Conservation (phyloP, 2,888 invertebrate genomes). For the Biston stratarius region DNA sequence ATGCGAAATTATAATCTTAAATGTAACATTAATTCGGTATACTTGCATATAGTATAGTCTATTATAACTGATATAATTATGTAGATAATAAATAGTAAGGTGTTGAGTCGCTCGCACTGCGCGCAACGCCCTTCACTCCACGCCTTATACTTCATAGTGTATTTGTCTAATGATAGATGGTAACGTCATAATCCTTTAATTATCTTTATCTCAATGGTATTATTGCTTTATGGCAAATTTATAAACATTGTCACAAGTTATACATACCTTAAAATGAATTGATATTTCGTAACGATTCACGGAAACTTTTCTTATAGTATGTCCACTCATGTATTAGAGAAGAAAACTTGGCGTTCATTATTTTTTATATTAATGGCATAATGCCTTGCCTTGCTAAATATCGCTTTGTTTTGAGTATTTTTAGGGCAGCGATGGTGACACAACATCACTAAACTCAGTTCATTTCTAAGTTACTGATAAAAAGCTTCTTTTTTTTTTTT, state of each 20-base stretch:
- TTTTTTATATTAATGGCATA: no score
- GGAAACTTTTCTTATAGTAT: no score
- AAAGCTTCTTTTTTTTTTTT: no score
- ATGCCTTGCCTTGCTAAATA: no score
- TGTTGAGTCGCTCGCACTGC: slow-evolving; percentile 14
- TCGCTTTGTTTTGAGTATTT: no score
- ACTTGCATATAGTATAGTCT: slow-evolving; percentile 40
- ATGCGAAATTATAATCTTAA: slow-evolving; percentile 57
- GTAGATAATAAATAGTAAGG: slow-evolving; percentile 4
- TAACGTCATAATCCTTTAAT: slow-evolving; percentile 19
- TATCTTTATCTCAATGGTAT: slow-evolving; percentile 28
- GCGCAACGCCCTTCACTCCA: slow-evolving; percentile 11
- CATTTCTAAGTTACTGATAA: no score
- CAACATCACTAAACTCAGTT: no score
- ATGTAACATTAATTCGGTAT: slow-evolving; percentile 53
- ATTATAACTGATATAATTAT: slow-evolving; percentile 15
- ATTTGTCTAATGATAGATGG: slow-evolving; percentile 5
- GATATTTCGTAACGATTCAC: no score
- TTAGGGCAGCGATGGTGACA: no score
- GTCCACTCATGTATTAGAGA: no score
- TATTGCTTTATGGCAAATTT: slow-evolving; percentile 27
- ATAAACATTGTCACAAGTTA: slow-evolving; percentile 32
- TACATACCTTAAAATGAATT: neutral
- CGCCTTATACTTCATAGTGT: slow-evolving; percentile 15
- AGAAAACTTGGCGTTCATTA: no score